phyloP scores from a whole-genome alignment of 2,113 vertebrate genomes.

The Galemys pyrenaicus region DNA sequence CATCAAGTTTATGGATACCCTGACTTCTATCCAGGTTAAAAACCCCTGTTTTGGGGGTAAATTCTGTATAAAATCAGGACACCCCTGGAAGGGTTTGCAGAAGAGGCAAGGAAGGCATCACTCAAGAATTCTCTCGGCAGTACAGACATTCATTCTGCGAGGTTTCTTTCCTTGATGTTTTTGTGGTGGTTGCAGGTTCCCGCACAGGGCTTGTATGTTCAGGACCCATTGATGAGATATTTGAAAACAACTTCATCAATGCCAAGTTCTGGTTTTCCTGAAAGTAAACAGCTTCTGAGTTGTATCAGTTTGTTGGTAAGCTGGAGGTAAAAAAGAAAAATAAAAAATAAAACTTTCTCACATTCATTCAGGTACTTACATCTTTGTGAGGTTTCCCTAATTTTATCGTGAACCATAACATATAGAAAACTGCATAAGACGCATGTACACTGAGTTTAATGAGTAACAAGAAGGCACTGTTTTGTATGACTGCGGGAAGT shows the following conservation, averaged over 20 bases:
- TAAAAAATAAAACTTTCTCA: not conserved
- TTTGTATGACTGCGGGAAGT: not conserved
- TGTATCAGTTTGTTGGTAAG: slow-evolving; percentile 7
- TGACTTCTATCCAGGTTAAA: slow-evolving; percentile 5
- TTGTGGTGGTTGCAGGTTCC: not conserved
- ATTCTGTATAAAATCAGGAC: not conserved
- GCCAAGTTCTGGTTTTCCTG: slow-evolving; percentile 34
- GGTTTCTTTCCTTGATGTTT: not conserved
- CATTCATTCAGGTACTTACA: not conserved
- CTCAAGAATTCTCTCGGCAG: not conserved
- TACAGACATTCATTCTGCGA: not conserved
- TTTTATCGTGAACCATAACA: slow-evolving; percentile 26
- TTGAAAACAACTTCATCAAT: slow-evolving; percentile 41
- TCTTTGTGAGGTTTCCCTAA: not conserved
- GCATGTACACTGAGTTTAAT: not conserved
- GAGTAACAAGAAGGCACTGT: not conserved
- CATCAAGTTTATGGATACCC: not conserved
- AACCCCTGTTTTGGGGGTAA: not conserved
- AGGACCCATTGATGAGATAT: not conserved
- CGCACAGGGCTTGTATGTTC: not conserved
- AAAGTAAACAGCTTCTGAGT: slow-evolving; percentile 31
- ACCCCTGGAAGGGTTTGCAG: slow-evolving; percentile 2
- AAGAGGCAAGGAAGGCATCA: slow-evolving; percentile 20
- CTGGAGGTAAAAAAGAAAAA: slow-evolving; percentile 44
- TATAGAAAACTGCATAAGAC: slow-evolving; percentile 21